A percentile compares a stretch with the other conserved stretches of the same genome.
Conservation (phyloP, 2,797 vertebrate genomes). For the Sciurus carolinensis region DNA sequence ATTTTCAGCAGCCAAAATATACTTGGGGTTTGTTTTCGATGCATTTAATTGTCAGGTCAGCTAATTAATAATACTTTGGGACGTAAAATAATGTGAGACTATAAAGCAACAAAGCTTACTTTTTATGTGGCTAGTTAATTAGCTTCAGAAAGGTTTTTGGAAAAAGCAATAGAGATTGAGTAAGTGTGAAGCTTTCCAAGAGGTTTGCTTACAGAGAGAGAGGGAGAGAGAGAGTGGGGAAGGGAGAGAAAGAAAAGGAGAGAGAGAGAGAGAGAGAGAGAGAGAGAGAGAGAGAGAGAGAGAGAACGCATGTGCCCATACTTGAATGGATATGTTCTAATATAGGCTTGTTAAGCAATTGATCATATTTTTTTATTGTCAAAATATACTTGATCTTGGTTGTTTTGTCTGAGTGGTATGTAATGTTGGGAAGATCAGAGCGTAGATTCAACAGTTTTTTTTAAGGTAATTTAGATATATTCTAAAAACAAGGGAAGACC, state of each 20-base stretch:
- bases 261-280: too few relatives aligned
- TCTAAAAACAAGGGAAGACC: constrained; percentile 7
- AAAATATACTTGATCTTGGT: neutral
- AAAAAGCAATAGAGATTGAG: neutral
- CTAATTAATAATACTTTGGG: neutral
- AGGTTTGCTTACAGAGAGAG: neutral
- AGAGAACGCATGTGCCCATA: neutral
- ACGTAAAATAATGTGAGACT: neutral
- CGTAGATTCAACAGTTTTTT: neutral
- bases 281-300: neutral
- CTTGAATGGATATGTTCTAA: neutral
- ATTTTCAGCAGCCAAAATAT: neutral
- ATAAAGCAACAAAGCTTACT: neutral
- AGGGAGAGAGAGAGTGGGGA: too few relatives aligned
- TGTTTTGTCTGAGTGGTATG: neutral
- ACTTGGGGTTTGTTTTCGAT: neutral
- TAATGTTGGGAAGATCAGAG: neutral
- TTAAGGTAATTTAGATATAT: neutral
- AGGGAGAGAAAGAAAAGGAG: too few relatives aligned
- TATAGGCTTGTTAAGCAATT: neutral
- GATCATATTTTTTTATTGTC: neutral
- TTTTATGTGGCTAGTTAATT: neutral
- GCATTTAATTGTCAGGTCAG: neutral
- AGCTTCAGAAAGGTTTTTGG: neutral
- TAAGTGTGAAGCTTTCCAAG: neutral